Conservation (phyloP, 1,140 invertebrate species). For the Philaenus spumarius region DNA sequence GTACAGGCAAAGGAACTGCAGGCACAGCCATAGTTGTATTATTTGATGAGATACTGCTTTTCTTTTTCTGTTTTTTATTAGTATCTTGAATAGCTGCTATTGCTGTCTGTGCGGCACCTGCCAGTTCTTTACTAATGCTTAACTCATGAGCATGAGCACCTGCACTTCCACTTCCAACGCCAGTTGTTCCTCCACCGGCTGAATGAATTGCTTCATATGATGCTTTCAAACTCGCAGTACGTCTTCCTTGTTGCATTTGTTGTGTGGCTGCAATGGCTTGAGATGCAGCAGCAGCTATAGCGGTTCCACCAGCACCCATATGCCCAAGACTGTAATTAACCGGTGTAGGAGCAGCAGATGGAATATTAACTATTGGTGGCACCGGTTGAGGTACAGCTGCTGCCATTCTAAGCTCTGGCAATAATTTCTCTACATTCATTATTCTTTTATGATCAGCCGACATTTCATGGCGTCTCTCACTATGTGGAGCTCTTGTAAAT, state of each 20-base stretch:
- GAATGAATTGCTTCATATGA: slow-evolving; percentile 82
- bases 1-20: slow-evolving; percentile 36
- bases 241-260: slow-evolving; percentile 90
- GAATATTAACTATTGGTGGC: background rate
- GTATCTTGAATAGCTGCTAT: slow-evolving; percentile 65
- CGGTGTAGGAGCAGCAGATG: slow-evolving; percentile 31
- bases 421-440: slow-evolving; percentile 7
- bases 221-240: slow-evolving; percentile 91
- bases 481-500: background rate
- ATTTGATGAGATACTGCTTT: slow-evolving; percentile 35
- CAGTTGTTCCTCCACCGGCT: slow-evolving; percentile 25
- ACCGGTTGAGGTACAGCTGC: background rate
- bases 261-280: slow-evolving; percentile 95
- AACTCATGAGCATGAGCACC: slow-evolving; percentile 48
- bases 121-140: slow-evolving; percentile 57
- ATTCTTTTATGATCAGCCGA: slow-evolving; percentile 2
- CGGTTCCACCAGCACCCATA: slow-evolving; percentile 71
- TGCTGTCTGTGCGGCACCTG: slow-evolving; percentile 69
- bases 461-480: background rate
- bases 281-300: slow-evolving; percentile 89
- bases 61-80: slow-evolving; percentile 59
- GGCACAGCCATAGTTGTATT: slow-evolving; percentile 31
- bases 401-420: slow-evolving; percentile 20
- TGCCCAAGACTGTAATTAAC: slow-evolving; percentile 58
- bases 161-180: slow-evolving; percentile 43